Conservation (phyloP, 2,113 vertebrate genomes). For the Xenopus laevis region DNA sequence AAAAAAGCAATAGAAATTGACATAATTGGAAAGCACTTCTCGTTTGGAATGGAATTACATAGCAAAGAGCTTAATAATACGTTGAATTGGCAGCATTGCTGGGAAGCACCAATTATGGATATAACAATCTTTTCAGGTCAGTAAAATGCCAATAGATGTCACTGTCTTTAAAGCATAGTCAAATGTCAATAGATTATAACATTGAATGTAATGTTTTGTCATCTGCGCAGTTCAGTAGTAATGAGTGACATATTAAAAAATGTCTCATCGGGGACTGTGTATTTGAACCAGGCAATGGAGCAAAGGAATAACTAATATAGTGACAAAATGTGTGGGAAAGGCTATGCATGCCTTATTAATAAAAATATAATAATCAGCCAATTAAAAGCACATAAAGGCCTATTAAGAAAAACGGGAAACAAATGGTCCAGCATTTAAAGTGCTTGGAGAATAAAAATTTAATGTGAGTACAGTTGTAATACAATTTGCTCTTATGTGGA, state of each 20-base stretch:
- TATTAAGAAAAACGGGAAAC: background rate
- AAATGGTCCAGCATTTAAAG: too few species aligned
- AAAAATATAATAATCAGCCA: conserved; percentile 13
- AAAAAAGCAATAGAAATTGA: too few species aligned
- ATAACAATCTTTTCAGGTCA: conserved; percentile 25
- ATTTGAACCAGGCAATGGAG: background rate
- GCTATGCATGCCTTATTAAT: background rate
- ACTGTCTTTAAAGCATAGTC: conserved; percentile 17
- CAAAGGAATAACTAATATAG: background rate
- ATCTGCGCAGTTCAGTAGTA: conserved; percentile 15
- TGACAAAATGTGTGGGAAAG: conserved; percentile 8
- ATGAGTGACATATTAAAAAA: conserved; percentile 20
- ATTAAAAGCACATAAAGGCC: conserved; percentile 11
- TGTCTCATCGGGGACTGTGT: too few species aligned
- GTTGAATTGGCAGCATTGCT: conserved; percentile 15
- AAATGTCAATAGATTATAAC: conserved; percentile 33
- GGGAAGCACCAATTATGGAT: conserved; percentile 12
- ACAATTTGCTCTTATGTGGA: too few species aligned
- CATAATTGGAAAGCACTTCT: too few species aligned
- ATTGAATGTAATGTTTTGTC: conserved; percentile 26
- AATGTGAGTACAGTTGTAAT: too few species aligned
- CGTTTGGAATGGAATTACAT: background rate
- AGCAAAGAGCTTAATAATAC: background rate
- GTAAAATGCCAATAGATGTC: conserved; percentile 28
- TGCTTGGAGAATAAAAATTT: too few species aligned